phyloP scores from a whole-genome alignment of 2,113 vertebrate species.

The Syrmaticus mikado region DNA sequence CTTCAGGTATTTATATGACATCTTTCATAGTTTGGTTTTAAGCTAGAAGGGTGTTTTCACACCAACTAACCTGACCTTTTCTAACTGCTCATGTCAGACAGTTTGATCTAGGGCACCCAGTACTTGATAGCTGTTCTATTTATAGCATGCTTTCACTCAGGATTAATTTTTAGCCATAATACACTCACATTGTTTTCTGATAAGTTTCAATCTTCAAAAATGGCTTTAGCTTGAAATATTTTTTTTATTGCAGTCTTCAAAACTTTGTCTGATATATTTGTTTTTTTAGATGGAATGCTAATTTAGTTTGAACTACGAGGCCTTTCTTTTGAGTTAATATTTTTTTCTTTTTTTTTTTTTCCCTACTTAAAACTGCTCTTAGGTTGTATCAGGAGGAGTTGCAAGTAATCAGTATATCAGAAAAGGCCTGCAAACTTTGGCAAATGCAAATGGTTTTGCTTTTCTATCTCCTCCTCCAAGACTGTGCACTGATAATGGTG shows the following conservation, averaged over 20 bases:
- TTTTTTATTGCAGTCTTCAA: not conserved
- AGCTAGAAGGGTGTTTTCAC: not conserved
- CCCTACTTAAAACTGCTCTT: not conserved
- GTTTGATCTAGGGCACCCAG: not conserved
- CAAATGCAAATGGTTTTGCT: conserved; percentile 80
- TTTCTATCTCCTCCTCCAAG: conserved; percentile 89
- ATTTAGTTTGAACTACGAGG: not conserved
- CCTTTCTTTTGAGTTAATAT: not conserved
- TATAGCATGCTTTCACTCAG: not conserved
- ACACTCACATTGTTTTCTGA: not conserved
- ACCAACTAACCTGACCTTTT: not conserved
- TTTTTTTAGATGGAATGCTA: not conserved
- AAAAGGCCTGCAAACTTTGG: conserved; percentile 80
- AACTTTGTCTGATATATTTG: not conserved
- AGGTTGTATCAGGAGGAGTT: conserved; percentile 96
- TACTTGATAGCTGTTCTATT: not conserved
- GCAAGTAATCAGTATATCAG: conserved; percentile 94
- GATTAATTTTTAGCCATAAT: not conserved
- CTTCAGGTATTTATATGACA: not conserved
- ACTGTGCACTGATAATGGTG: conserved; percentile 94
- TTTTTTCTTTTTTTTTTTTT: not conserved
- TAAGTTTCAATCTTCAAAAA: not conserved
- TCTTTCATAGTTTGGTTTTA: not conserved
- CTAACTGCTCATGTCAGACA: not conserved
- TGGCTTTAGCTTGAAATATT: not conserved